phyloP scores from a whole-genome alignment of 2,113 vertebrate species.

The Pelusios castaneus region DNA sequence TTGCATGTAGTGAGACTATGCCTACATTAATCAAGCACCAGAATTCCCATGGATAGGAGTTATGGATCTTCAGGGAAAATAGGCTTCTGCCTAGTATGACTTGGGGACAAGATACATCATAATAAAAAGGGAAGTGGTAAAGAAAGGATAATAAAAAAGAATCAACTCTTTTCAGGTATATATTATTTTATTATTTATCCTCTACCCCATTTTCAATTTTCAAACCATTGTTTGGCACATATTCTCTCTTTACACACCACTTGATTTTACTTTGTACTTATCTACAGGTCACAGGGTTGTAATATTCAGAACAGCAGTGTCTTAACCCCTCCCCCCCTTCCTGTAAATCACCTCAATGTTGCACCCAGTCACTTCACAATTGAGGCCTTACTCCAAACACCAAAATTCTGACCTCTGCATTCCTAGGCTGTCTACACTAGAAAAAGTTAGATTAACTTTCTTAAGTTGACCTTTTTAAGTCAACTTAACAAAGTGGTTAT shows the following conservation, averaged over 20 bases:
- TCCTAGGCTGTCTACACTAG: too few species aligned
- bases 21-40: background rate
- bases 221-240: background rate
- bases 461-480: too few species aligned
- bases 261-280: background rate
- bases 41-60: conserved; percentile 1
- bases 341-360: background rate
- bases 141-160: background rate
- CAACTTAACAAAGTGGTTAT: too few species aligned
- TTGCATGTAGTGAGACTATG: background rate
- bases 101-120: background rate
- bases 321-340: background rate
- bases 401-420: background rate
- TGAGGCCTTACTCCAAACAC: background rate
- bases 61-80: background rate
- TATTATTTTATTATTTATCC: background rate
- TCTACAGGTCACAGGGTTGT: background rate
- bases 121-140: background rate
- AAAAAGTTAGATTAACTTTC: too few species aligned
- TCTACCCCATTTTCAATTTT: background rate
- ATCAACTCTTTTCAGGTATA: background rate
- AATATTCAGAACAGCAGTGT: background rate
- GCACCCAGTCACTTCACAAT: background rate
- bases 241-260: background rate
- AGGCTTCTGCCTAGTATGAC: background rate